phyloP scores from a whole-genome alignment of 1,140 invertebrate species.

The Parasteatoda tepidariorum region DNA sequence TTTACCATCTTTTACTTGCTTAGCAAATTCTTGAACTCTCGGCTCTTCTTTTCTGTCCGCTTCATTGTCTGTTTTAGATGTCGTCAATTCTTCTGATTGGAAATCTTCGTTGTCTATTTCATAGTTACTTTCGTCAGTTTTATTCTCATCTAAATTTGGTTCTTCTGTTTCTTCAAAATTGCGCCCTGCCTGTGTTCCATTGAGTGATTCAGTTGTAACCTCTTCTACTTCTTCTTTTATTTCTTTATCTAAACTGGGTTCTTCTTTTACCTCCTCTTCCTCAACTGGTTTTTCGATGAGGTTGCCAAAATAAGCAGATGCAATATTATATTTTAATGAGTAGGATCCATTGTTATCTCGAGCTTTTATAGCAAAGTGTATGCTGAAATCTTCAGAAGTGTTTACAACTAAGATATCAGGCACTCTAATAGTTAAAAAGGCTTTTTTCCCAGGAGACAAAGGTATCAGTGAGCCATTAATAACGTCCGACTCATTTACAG shows the following conservation, averaged over 20 bases:
- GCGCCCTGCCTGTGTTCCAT: no score
- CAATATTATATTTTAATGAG: slow-evolving; percentile 30
- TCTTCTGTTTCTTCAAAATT: not conserved
- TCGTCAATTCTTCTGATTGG: not conserved
- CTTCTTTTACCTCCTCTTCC: not conserved
- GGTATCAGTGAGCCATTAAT: slow-evolving; percentile 13
- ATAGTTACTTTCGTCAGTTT: not conserved
- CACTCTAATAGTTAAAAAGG: not conserved
- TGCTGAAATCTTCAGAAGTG: not conserved
- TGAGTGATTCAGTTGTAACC: not conserved
- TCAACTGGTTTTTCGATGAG: not conserved
- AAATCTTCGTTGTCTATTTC: not conserved
- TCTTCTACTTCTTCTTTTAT: not conserved
- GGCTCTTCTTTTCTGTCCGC: no score
- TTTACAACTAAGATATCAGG: not conserved
- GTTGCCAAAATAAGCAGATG: slow-evolving; percentile 4
- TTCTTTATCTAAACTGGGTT: not conserved
- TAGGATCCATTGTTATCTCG: slow-evolving; percentile 6
- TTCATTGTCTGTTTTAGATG: no score
- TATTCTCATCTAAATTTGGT: not conserved
- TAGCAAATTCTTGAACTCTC: not conserved
- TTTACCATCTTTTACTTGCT: not conserved
- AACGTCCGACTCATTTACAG: slow-evolving; percentile 17
- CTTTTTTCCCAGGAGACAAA: slow-evolving; percentile 8
- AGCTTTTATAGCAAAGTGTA: slow-evolving; percentile 38